phyloP scores from a whole-genome alignment of 2,113 vertebrate genomes.

The Anarhynchus alexandrinus region DNA sequence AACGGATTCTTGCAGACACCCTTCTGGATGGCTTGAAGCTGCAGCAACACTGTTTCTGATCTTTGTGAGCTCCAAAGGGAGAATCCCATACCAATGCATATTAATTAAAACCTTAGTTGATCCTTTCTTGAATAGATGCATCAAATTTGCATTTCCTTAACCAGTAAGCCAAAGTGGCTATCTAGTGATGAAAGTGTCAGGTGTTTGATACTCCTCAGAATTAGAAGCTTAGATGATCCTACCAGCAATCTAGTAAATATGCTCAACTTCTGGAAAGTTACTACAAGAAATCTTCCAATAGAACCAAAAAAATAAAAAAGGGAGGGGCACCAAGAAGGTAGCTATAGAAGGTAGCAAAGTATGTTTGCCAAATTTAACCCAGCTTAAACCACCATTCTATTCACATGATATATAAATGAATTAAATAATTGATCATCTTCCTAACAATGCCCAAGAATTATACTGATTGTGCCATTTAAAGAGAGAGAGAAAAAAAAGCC shows the following conservation, averaged over 20 bases:
- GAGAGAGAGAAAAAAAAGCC: neutral
- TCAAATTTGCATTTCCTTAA: neutral
- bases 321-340: neutral
- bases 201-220: neutral
- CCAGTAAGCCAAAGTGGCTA: neutral
- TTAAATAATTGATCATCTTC: neutral
- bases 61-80: neutral
- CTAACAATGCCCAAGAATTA: neutral
- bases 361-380: neutral
- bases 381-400: neutral
- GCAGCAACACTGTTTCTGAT: neutral
- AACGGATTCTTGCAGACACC: neutral
- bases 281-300: neutral
- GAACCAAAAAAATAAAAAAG: neutral
- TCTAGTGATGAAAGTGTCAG: neutral
- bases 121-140: neutral
- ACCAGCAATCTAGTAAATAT: neutral
- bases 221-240: neutral
- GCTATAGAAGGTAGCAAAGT: neutral
- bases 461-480: neutral
- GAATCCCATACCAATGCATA: neutral
- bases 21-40: neutral
- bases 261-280: neutral
- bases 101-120: neutral
- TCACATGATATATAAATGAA: neutral